Evolutionary conservation across 2,113 vertebrate genomes (phyloP).

Genomic region (Mastomys natalensis): DNA sequence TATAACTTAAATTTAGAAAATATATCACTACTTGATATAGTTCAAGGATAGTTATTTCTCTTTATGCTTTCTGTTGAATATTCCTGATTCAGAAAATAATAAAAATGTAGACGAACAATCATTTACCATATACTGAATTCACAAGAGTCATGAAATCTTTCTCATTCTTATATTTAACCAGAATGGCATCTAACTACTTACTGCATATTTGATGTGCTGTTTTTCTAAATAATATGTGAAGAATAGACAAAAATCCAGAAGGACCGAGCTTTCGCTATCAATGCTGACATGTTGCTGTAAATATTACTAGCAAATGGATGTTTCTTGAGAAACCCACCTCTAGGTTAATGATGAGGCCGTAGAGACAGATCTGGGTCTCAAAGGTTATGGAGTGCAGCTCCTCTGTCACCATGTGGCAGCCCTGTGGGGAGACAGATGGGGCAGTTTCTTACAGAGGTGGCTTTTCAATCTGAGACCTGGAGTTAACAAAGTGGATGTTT

Average conservation of each 20-base stretch:
- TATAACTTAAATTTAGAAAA: slow-evolving; percentile 24
- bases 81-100: slow-evolving; percentile 46
- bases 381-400: slow-evolving; percentile 97
- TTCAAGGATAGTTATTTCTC: slow-evolving; percentile 31
- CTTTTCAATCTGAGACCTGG: neutral
- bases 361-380: slow-evolving; percentile 95
- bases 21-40: neutral
- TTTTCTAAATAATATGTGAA: slow-evolving; percentile 13
- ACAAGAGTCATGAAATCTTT: neutral
- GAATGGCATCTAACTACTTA: slow-evolving; percentile 1
- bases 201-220: neutral
- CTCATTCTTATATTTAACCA: slow-evolving; percentile 41
- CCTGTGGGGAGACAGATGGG: slow-evolving; percentile 83
- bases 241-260: neutral
- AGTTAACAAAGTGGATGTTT: neutral
- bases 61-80: slow-evolving; percentile 26
- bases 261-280: neutral
- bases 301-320: neutral
- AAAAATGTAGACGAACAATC: slow-evolving; percentile 1
- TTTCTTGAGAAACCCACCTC: slow-evolving; percentile 88
- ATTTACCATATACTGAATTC: neutral
- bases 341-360: slow-evolving; percentile 94
- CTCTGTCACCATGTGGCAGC: slow-evolving; percentile 95
- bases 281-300: neutral
- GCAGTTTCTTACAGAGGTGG: slow-evolving; percentile 78